phyloP scores from a whole-genome alignment of 2,888 invertebrate genomes.

The Drosophila anomelani region DNA sequence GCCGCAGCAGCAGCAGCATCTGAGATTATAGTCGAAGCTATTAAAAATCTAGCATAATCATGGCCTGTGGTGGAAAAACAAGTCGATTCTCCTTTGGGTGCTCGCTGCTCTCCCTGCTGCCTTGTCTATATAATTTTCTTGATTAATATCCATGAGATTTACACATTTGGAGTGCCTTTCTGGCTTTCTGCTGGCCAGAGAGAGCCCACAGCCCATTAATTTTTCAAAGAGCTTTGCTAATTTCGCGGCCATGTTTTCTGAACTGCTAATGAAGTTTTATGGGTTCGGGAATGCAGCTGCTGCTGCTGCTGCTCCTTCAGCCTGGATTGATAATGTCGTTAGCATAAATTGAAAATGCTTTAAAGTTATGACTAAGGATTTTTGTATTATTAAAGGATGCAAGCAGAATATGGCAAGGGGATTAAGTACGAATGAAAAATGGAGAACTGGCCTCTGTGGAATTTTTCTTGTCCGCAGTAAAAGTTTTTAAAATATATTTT shows the following conservation, averaged over 20 bases:
- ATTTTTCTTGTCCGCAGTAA: background rate
- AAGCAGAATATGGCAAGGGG: background rate
- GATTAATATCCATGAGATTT: conserved; percentile 77
- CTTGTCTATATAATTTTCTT: conserved; percentile 75
- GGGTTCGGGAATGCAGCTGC: conserved; percentile 66
- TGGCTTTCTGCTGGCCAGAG: conserved; percentile 45
- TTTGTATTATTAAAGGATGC: conserved; percentile 5
- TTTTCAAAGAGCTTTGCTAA: conserved; percentile 71
- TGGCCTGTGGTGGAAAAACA: conserved; percentile 45
- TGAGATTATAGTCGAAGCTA: conserved; percentile 74
- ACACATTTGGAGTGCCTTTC: conserved; percentile 57
- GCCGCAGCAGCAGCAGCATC: conserved; percentile 21
- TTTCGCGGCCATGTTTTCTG: conserved; percentile 49
- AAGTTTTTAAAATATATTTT: background rate
- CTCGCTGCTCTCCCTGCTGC: background rate
- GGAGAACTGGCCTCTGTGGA: background rate
- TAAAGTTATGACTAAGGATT: conserved; percentile 20
- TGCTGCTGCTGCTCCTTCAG: background rate
- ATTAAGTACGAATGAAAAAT: conserved; percentile 7
- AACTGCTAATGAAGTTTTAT: conserved; percentile 75
- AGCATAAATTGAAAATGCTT: conserved; percentile 47
- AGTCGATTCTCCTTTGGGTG: conserved; percentile 31
- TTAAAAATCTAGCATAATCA: conserved; percentile 78
- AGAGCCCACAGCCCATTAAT: conserved; percentile 51
- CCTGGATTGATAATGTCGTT: conserved; percentile 45